Conservation (phyloP, 2,888 invertebrate species). For the Drymonia ruficornis region DNA sequence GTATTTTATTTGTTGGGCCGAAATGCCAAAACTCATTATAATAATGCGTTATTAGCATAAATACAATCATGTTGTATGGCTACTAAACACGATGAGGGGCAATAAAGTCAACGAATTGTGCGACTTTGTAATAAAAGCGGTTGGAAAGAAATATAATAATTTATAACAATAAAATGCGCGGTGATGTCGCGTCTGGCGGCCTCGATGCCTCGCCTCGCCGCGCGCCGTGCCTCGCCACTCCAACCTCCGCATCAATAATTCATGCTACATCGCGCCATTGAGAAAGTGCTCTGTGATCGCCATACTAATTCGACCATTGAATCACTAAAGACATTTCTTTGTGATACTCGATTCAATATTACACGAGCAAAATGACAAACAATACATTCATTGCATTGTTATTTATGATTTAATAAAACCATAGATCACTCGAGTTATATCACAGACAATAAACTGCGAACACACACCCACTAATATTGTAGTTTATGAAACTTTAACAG, state of each 20-base stretch:
- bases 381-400: conserved; percentile 26
- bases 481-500: conserved; percentile 18
- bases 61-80: conserved; percentile 38
- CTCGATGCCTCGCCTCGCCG: conserved; percentile 44
- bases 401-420: conserved; percentile 23
- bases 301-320: conserved; percentile 77
- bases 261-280: conserved; percentile 79
- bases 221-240: conserved; percentile 27
- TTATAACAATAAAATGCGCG: conserved; percentile 69
- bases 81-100: conserved; percentile 46
- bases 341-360: conserved; percentile 38
- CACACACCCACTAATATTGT: conserved; percentile 13
- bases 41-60: conserved; percentile 40
- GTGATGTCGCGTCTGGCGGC: conserved; percentile 48
- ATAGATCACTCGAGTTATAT: conserved; percentile 10
- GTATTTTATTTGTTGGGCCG: conserved; percentile 39
- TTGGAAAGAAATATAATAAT: conserved; percentile 59
- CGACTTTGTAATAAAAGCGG: conserved; percentile 58
- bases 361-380: conserved; percentile 33
- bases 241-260: conserved; percentile 76
- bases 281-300: conserved; percentile 82
- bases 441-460: conserved; percentile 10
- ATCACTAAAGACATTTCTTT: conserved; percentile 67
- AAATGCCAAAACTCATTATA: conserved; percentile 35
- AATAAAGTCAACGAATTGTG: conserved; percentile 52